Evolutionary conservation across 1,140 invertebrate genomes (phyloP), one percentile per base, ranked within the genome.

Genomic region (Venustaconcha ellipsiformis): DNA sequence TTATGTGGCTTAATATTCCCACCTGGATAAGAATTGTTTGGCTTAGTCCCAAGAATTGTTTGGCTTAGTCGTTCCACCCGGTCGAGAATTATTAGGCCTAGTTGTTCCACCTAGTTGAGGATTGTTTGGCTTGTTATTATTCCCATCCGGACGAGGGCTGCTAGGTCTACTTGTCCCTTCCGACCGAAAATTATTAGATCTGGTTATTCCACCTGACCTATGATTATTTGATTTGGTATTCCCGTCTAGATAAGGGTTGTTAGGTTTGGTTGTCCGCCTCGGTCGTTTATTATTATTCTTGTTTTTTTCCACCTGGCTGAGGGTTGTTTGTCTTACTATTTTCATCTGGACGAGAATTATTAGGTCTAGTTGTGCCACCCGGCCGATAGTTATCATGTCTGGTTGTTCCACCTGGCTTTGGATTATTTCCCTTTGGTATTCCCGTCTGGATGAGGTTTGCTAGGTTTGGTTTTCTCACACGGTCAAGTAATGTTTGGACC

Each of bases 101-200:
- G 30, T 67, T 1, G 30, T 59, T 14, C 68, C 68, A 71, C 26
- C 70, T 37, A 26, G 72, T 56, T 48, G 58, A 20, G 72, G 72
- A 11, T 57, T 65, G 11, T 58, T 77, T 6, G 74, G 74, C 67
- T 37, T 64, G 1, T 37, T 64, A 11, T 70, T 77, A 62, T 64
- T 77, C 14, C 69, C 75, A 30, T 70, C 75, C 62, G 75, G 75
- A 55, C 57, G 72, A 37, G 69, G 70, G 0, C 57, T 57, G 8
- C 63, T 63, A 26, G 67, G 74, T 48, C 23, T 66, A 11, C 70
- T 72, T 17, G 64, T 67, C 13, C 67, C 74, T 17, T 69, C 74
- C 56, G 69, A 64, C 66, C 8, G 37, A 37, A 5, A 5, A 37
- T 37, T 37, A 8, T 18, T 76, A 1, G 63, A 59, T 48, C n/a